Evolutionary conservation across 2,888 invertebrate species (phyloP).

Genomic region (Baccha elongata): DNA sequence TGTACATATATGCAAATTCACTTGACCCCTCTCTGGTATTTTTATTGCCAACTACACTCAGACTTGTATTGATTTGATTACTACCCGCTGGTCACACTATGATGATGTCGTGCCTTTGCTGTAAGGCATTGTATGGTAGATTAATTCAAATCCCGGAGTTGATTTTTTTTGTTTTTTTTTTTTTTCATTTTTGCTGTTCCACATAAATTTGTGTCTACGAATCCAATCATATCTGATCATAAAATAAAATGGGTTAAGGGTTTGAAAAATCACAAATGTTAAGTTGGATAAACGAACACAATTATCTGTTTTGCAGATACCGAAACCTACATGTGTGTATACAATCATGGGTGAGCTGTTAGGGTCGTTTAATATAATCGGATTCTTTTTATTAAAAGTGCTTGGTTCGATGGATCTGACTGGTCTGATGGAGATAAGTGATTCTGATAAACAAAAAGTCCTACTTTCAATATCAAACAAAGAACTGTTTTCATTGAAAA

Average conservation of each 20-base stretch:
- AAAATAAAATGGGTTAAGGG: conserved; percentile 53
- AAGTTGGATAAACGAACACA: conserved; percentile 28
- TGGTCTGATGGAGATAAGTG: not conserved
- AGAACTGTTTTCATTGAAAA: too few relatives aligned
- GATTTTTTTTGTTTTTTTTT: conserved; percentile 4
- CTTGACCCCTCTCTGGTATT: conserved; percentile 59
- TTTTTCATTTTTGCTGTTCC: conserved; percentile 1
- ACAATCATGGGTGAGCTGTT: too few relatives aligned
- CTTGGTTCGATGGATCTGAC: not conserved
- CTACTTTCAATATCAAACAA: too few relatives aligned
- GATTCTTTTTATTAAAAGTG: not conserved
- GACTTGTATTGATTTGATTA: conserved; percentile 70
- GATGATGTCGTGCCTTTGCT: conserved; percentile 12
- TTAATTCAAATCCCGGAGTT: conserved; percentile 52
- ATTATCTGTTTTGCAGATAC: conserved; percentile 12
- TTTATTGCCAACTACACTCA: conserved; percentile 39
- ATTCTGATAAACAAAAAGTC: not conserved
- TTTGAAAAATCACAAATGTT: conserved; percentile 46
- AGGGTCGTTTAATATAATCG: not conserved
- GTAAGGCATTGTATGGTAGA: conserved; percentile 42
- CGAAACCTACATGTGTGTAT: not conserved
- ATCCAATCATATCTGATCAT: conserved; percentile 51
- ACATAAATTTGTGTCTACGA: conserved; percentile 49
- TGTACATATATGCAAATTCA: conserved; percentile 56
- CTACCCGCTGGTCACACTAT: conserved; percentile 55